Percentiles rank a stretch among this genome's conserved stretches.
Conservation (phyloP, 2,888 invertebrate genomes). For the Brenthis daphne region DNA sequence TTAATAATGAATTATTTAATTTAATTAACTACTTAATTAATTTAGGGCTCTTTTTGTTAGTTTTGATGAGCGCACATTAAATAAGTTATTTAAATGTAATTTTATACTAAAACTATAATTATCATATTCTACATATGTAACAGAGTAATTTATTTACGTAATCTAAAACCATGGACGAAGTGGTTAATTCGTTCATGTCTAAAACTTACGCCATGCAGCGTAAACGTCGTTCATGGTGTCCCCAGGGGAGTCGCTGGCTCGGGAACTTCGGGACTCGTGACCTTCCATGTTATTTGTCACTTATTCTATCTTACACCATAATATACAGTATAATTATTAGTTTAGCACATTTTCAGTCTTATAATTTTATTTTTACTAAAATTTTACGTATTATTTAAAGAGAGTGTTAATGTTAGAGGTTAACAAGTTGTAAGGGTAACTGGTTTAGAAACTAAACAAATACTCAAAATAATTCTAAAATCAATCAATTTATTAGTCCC, state of each 20-base stretch:
- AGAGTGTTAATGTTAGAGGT: background rate
- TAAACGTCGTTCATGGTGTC: conserved; percentile 86
- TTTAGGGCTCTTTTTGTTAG: too few species aligned
- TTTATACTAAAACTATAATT: too few species aligned
- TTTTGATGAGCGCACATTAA: too few species aligned
- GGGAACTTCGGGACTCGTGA: conserved; percentile 68
- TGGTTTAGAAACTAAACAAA: background rate
- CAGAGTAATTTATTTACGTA: background rate
- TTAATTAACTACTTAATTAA: too few species aligned
- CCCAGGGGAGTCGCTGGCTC: conserved; percentile 75
- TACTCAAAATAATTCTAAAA: background rate
- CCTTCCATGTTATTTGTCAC: conserved; percentile 54
- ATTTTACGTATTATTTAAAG: background rate
- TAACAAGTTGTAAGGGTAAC: conserved; percentile 8
- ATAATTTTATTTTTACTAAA: background rate
- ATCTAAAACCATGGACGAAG: too few species aligned
- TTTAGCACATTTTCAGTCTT: conserved; percentile 21
- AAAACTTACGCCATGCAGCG: conserved; percentile 84
- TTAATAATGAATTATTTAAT: too few species aligned
- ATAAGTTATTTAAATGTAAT: too few species aligned
- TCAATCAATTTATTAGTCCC: background rate
- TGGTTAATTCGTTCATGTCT: too few species aligned
- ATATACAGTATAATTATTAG: conserved; percentile 24
- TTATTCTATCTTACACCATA: conserved; percentile 42
- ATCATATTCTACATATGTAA: too few species aligned